Percentiles rank a stretch among this genome's conserved stretches.
These are phyloP conservation scores for Pholis gunnellus DNA, from an alignment of 2,113 vertebrate genomes.

Conservation along the genomic window DNA sequence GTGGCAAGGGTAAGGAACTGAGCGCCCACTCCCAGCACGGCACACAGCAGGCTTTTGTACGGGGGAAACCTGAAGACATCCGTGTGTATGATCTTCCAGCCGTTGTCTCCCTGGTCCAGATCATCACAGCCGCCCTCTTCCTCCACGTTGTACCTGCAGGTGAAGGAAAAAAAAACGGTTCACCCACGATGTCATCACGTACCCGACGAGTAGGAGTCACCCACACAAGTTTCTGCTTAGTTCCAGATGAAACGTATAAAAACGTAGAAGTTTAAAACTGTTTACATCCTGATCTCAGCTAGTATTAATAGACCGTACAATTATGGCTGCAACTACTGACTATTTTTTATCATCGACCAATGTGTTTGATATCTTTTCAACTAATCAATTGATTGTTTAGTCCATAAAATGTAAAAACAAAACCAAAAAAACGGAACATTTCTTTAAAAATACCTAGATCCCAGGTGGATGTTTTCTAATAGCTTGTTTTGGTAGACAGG, in stretches of 20 bases:
- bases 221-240: not conserved
- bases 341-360: too few species aligned
- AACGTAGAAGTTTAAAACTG: too few species aligned
- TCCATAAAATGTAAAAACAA: too few species aligned
- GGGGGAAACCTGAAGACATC: conserved; percentile 94
- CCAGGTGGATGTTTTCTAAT: too few species aligned
- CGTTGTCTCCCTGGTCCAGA: conserved; percentile 93
- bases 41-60: conserved; percentile 90
- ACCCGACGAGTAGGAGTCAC: not conserved
- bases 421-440: too few species aligned
- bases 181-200: not conserved
- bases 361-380: too few species aligned
- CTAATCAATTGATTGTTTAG: too few species aligned
- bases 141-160: conserved; percentile 89
- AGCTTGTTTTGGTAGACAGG: too few species aligned
- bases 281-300: too few species aligned
- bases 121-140: conserved; percentile 91
- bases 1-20: conserved; percentile 94
- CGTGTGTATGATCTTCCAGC: conserved; percentile 96
- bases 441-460: too few species aligned
- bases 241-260: not conserved
- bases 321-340: too few species aligned
- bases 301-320: too few species aligned
- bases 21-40: conserved; percentile 90
- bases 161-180: not conserved